phyloP scores from a whole-genome alignment of 2,888 invertebrate species.

The Leucophenga montana region DNA sequence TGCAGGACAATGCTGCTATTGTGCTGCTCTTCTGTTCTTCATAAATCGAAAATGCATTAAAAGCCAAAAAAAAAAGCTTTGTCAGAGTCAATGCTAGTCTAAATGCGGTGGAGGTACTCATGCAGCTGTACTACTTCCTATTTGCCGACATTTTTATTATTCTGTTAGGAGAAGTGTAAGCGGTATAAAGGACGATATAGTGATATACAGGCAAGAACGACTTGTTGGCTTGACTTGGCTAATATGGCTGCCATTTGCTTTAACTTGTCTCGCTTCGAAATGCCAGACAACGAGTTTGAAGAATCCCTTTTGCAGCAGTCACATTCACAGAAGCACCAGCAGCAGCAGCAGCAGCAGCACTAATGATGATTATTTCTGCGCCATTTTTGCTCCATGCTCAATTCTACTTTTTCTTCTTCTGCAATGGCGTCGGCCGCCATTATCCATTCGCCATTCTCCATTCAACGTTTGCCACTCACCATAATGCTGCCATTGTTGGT shows the following conservation, averaged over 20 bases:
- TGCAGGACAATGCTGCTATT: not conserved
- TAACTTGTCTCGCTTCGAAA: not conserved
- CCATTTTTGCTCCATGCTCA: constrained; percentile 52
- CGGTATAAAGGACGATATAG: no score
- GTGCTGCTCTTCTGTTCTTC: not conserved
- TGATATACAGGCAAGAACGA: no score
- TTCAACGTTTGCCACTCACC: constrained; percentile 32
- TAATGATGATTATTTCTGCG: constrained; percentile 64
- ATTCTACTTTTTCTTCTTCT: constrained; percentile 29
- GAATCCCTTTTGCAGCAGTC: constrained; percentile 50
- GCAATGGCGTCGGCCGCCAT: not conserved
- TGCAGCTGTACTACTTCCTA: not conserved
- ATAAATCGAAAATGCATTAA: not conserved
- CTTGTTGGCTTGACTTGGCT: constrained; percentile 11
- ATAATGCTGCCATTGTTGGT: constrained; percentile 63
- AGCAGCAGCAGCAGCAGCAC: constrained; percentile 38
- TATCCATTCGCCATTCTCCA: constrained; percentile 38
- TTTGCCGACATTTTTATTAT: constrained; percentile 9
- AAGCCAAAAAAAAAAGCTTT: not conserved
- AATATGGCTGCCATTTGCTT: constrained; percentile 10
- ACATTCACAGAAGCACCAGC: constrained; percentile 38
- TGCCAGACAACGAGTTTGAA: constrained; percentile 20
- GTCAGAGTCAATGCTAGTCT: not conserved
- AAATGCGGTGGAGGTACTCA: no score
- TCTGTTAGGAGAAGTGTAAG: not conserved